These are phyloP conservation scores for Drosophila setosimentum DNA, from an alignment of 2,888 invertebrate species.

Conservation along the genomic window DNA sequence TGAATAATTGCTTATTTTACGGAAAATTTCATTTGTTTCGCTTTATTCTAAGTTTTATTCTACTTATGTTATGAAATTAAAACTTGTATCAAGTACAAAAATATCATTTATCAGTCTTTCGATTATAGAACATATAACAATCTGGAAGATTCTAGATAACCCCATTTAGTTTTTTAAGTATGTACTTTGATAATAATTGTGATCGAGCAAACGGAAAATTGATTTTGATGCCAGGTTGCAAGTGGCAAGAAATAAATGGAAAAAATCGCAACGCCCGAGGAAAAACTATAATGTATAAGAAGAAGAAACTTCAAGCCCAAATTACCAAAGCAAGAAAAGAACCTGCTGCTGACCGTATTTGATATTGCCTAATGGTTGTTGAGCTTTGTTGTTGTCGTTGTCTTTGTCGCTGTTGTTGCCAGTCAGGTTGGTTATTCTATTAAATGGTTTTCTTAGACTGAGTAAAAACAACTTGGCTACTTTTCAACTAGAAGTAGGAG, in stretches of 20 bases:
- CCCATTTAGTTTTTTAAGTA: neutral
- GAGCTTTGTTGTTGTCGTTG: conserved; percentile 29
- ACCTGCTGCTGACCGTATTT: conserved; percentile 79
- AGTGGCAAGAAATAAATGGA: conserved; percentile 13
- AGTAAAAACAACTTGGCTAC: conserved; percentile 69
- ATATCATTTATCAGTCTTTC: neutral
- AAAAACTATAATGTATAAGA: conserved; percentile 6
- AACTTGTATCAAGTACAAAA: neutral
- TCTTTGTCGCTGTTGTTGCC: conserved; percentile 27
- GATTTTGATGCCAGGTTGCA: conserved; percentile 16
- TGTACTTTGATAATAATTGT: neutral
- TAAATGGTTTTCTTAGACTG: conserved; percentile 67
- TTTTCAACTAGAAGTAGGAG: conserved; percentile 79
- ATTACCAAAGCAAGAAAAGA: conserved; percentile 72
- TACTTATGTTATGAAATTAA: neutral
- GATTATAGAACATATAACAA: neutral
- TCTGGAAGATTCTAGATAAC: neutral
- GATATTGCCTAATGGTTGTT: conserved; percentile 73
- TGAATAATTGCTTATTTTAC: neutral
- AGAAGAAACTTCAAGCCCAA: conserved; percentile 56
- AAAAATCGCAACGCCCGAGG: conserved; percentile 19
- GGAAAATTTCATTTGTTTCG: neutral
- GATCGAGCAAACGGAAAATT: conserved; percentile 1
- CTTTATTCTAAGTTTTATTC: neutral
- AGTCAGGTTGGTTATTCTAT: conserved; percentile 58